Conservation (phyloP, 2,113 vertebrate genomes). For the Martes martes region DNA sequence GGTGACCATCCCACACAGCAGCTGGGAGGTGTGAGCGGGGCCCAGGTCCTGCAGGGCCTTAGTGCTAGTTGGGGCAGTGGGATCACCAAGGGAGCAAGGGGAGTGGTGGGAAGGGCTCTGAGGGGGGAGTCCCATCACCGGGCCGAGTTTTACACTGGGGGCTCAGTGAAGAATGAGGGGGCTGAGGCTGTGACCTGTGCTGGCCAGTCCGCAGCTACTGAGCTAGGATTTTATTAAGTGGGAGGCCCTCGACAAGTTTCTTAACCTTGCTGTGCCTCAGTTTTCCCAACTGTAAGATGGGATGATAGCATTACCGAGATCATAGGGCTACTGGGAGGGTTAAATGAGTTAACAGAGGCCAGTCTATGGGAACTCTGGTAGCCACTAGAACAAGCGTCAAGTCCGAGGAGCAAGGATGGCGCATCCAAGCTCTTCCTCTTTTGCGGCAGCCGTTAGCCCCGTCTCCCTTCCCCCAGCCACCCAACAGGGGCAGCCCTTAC, state of each 20-base stretch:
- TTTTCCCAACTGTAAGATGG: not conserved
- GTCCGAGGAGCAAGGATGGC: not conserved
- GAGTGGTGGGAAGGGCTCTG: not conserved
- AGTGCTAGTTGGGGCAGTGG: not conserved
- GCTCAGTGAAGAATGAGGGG: not conserved
- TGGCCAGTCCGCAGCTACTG: accelerated
- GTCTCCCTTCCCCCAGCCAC: not conserved
- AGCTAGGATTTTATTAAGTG: not conserved
- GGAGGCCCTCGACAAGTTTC: not conserved
- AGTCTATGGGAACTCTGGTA: not conserved
- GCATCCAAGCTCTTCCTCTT: not conserved
- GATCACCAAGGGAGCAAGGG: not conserved
- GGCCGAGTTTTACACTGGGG: not conserved
- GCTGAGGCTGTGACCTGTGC: not conserved
- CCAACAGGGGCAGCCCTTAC: slow-evolving; percentile 72
- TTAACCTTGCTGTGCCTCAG: not conserved
- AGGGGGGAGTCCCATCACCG: not conserved
- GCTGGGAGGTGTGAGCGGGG: not conserved
- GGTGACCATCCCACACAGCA: not conserved
- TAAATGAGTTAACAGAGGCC: not conserved
- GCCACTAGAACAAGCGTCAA: accelerated
- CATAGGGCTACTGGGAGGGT: not conserved
- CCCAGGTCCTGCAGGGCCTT: not conserved
- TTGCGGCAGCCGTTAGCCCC: not conserved
- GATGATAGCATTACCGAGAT: not conserved